Percentiles rank a stretch among this genome's conserved stretches.
Conservation (phyloP, 2,797 vertebrate genomes). For the Pelochelys cantorii region DNA sequence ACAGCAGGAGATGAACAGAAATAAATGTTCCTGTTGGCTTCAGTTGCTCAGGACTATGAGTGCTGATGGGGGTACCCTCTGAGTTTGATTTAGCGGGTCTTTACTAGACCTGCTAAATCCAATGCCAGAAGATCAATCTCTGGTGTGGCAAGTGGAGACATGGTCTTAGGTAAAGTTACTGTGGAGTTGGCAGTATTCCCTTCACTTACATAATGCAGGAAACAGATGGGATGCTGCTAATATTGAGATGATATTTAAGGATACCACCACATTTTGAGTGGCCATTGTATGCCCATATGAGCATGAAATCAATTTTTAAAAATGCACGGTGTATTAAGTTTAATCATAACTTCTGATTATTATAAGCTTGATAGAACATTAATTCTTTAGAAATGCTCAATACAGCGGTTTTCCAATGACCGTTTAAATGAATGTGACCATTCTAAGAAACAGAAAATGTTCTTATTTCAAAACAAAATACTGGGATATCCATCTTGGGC, state of each 20-base stretch:
- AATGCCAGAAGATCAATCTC: too few species aligned
- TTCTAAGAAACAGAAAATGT: background rate
- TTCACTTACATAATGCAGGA: background rate
- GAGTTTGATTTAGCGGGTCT: too few species aligned
- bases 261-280: background rate
- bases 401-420: background rate
- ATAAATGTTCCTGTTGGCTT: too few species aligned
- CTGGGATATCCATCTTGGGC: background rate
- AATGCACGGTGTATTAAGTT: background rate
- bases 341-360: background rate
- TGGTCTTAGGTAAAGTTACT: background rate
- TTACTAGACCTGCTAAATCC: too few species aligned
- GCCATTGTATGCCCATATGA: background rate
- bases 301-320: background rate
- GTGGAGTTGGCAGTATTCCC: background rate
- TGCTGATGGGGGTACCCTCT: too few species aligned
- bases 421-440: background rate
- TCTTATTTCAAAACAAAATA: conserved; percentile 32
- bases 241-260: background rate
- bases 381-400: conserved; percentile 11
- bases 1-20: too few species aligned
- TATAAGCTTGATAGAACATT: background rate
- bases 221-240: background rate
- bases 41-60: too few species aligned
- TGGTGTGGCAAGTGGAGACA: too few species aligned